Evolutionary conservation across 2,888 invertebrate genomes (phyloP).

Genomic region (Catocala nupta): DNA sequence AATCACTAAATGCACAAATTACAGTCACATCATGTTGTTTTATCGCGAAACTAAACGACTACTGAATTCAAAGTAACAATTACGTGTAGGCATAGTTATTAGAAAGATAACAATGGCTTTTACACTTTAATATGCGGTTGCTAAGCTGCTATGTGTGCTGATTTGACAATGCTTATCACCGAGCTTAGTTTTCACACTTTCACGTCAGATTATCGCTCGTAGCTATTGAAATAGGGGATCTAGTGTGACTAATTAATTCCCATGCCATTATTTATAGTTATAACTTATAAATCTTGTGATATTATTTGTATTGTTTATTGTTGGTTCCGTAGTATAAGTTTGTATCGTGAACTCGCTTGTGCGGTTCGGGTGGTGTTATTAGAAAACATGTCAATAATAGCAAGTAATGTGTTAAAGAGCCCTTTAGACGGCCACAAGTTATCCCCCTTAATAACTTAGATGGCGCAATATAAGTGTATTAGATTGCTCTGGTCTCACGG

Average conservation of each 20-base stretch:
- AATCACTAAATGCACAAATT: constrained; percentile 18
- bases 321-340: too few species aligned
- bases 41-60: constrained; percentile 20
- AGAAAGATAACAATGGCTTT: constrained; percentile 55
- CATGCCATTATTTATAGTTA: background rate
- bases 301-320: too few species aligned
- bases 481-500: too few species aligned
- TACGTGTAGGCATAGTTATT: constrained; percentile 37
- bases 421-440: too few species aligned
- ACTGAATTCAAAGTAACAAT: constrained; percentile 48
- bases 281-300: background rate
- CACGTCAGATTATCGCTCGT: constrained; percentile 24
- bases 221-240: constrained; percentile 18
- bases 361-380: too few species aligned
- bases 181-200: constrained; percentile 34
- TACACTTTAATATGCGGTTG: constrained; percentile 29
- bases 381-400: too few species aligned
- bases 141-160: constrained; percentile 42
- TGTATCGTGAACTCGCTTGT: too few species aligned
- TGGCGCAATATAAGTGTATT: too few species aligned
- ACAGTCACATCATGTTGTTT: constrained; percentile 19
- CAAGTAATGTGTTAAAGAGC: too few species aligned
- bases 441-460: too few species aligned
- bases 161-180: constrained; percentile 34
- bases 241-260: background rate